Evolutionary conservation across 1,140 invertebrate species (phyloP).

Genomic region (Aphidius gifuensis): DNA sequence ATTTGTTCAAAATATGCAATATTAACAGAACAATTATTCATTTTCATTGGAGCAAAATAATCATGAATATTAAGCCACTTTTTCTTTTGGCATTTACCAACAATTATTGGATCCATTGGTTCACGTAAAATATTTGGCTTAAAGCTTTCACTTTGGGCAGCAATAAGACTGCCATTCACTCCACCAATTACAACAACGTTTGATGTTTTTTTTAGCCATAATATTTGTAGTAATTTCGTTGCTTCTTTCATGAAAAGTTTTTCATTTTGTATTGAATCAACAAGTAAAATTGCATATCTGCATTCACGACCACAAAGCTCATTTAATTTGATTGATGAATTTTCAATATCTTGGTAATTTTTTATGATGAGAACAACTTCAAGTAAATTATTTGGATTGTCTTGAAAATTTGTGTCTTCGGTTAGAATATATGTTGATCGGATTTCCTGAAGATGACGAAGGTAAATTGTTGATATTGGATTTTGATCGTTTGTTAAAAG

Average conservation of each 20-base stretch:
- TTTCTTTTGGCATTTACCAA: conserved; percentile 28
- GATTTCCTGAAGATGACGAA: conserved; percentile 1
- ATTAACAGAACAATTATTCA: conserved; percentile 27
- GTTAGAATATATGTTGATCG: conserved; percentile 22
- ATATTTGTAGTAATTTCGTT: conserved; percentile 11
- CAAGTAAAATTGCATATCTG: conserved; percentile 28
- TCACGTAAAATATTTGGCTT: conserved; percentile 17
- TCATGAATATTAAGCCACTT: conserved; percentile 9
- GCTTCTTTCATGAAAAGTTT: conserved; percentile 29
- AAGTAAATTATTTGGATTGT: neutral
- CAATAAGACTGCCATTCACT: conserved; percentile 21
- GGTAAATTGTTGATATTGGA: conserved; percentile 9
- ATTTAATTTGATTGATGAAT: neutral
- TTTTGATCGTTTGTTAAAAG: conserved; percentile 1
- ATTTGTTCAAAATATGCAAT: conserved; percentile 33
- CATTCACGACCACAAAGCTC: conserved; percentile 36
- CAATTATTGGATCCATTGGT: conserved; percentile 23
- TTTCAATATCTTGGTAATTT: conserved; percentile 21
- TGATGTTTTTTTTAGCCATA: conserved; percentile 32
- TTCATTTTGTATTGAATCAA: conserved; percentile 20
- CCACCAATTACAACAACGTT: conserved; percentile 33
- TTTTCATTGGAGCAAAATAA: conserved; percentile 5
- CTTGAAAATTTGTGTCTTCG: neutral
- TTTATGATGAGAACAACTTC: conserved; percentile 32
- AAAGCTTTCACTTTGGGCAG: conserved; percentile 31